Base-by-base conservation (phyloP, 2,888 invertebrate genomes). In the Agonum fuliginosum region DNA sequence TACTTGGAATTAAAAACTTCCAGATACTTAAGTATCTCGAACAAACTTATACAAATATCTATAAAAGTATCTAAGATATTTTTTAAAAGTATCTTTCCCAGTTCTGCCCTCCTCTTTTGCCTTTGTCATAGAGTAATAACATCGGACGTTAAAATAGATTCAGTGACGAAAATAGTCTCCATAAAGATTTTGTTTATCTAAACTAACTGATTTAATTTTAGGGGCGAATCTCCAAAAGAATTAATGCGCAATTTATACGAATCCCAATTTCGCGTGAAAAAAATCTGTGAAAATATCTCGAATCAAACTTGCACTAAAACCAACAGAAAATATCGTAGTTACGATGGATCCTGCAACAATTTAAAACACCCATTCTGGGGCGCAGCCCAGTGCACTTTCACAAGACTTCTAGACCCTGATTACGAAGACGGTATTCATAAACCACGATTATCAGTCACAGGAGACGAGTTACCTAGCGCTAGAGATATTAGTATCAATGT, bases 381-480 rank as follows among this genome's bases (percentile, higher is more conserved):
- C 2, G 81, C 82, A 22, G 80, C 83, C 3, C 82, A 84, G 24
- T 82, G 83, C 1, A 80, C 83, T 0, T 84, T 84, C 74, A 80
- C 82, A 5, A 82, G 88, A 75, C 72, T 88, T 20, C 67, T 87
- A 14, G 83, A 84, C 8, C 81, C 88, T 0, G 81, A 83, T 6
- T 88, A 88, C 81, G 81, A 82, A 6, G 87, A 88, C 79, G 87
- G 87, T 58, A 81, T 86, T 30, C 83, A 85, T 74, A 81, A 81
- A 8, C 83, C 86, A 8, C 84, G 86, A 4, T 76, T 81, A 17
- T 84, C 86, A 14, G 83, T 84, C n/a, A 82, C 83, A 10, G 85
- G 85, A 0, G 75, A 79, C 5, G 81, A 83, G 27, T 82, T 88
- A 54, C 88, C 88, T 0, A 84, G 84, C 41, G 82, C 86, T 20